These are phyloP conservation scores for Phaedon cochleariae DNA, from an alignment of 2,888 invertebrate genomes.

Conservation along the genomic window DNA sequence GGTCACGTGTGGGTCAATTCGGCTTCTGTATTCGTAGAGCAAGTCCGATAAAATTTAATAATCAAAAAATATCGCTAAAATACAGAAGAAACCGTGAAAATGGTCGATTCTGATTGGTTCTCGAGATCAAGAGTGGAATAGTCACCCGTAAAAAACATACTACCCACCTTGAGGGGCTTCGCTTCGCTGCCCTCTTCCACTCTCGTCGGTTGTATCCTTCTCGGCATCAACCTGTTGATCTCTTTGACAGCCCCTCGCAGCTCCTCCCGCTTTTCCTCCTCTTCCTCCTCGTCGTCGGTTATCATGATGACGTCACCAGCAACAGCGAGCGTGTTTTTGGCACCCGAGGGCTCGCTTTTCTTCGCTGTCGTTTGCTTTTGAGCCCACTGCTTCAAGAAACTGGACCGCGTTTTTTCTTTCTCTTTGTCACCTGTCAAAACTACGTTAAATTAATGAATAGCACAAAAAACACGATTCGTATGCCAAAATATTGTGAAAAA, in stretches of 20 bases:
- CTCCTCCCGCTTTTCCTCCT: constrained; percentile 19
- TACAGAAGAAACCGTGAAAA: too few species aligned
- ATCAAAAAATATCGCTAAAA: too few species aligned
- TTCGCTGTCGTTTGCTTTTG: constrained; percentile 46
- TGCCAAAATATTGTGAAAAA: too few species aligned
- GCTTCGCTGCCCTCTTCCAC: constrained; percentile 15
- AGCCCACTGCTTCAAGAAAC: constrained; percentile 57
- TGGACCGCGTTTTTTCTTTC: constrained; percentile 49
- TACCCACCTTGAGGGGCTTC: constrained; percentile 28
- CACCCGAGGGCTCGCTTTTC: background rate
- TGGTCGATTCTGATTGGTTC: too few species aligned
- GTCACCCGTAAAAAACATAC: too few species aligned
- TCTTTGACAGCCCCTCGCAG: constrained; percentile 22
- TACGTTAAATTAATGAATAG: too few species aligned
- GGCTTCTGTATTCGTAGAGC: too few species aligned
- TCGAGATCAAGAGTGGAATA: too few species aligned
- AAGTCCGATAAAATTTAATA: too few species aligned
- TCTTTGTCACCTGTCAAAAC: too few species aligned
- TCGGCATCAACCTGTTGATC: constrained; percentile 30
- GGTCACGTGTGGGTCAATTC: too few species aligned
- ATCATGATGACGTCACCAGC: background rate
- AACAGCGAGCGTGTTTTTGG: background rate
- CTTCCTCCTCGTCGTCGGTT: constrained; percentile 9
- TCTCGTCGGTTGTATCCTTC: constrained; percentile 17
- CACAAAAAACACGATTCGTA: too few species aligned